Evolutionary conservation across 2,113 vertebrate genomes (phyloP), one percentile per base, ranked within the genome.

Genomic region (Lampris megalopsis): DNA sequence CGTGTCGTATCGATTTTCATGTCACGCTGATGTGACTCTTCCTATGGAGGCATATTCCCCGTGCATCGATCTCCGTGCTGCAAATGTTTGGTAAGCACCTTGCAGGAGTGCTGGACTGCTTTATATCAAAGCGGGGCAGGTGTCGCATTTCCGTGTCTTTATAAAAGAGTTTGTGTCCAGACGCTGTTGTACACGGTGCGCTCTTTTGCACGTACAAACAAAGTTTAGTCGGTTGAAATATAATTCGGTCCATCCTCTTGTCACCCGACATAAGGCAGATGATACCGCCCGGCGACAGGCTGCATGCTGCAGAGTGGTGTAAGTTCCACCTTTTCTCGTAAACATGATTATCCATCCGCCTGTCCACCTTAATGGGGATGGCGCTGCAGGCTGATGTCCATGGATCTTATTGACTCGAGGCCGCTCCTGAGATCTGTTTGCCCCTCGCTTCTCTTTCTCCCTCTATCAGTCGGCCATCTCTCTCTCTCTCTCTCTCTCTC

Each of bases 1-100:
- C 80, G 50, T 82, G 82, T 88, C 77, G 69, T 80, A 92, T 91
- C 86, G 91, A 92, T 89, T 84, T 83, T 84, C 82, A 81, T 90
- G 86, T 90, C 84, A 85, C 54, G 81, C 53, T 36, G 60, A 79
- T 50, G 73, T 85, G 77, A 84, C 35, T 9, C 57, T 76, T 92
- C 78, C 83, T 83, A 79, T 84, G 85, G 85, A 83, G 68, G 87
- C 79, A 71, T 79, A 73, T 85, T 90, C 75, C 78, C 54, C 45
- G 52, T 68, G 65, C 75, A 88, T 89, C 76, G 92, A 92, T 90
- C 86, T 77, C 67, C 71, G 68, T 56, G 64, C 70, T 80, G 62
- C 77, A 89, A 83, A 86, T 83, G 86, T 88, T 86, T 86, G 77
- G 80, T 92, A 90, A 88, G 89, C 89, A 91, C 83, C 80, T 92